Evolutionary conservation across 2,888 invertebrate species (phyloP).

Genomic region (Octodonta nipae): DNA sequence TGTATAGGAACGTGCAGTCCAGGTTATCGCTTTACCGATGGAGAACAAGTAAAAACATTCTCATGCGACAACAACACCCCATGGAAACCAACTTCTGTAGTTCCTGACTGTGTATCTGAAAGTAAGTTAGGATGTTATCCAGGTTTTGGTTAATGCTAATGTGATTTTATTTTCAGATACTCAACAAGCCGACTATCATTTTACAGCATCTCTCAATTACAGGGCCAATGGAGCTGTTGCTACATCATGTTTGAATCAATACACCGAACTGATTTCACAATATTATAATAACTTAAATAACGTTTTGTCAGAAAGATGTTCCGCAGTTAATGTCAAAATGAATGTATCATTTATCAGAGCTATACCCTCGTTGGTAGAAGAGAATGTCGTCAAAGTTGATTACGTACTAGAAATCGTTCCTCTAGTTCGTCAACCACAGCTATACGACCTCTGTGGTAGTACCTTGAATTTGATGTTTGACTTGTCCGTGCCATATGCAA

Average conservation of each 20-base stretch:
- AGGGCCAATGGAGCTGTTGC: conserved; percentile 83
- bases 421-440: conserved; percentile 74
- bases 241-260: conserved; percentile 68
- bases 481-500: conserved; percentile 82
- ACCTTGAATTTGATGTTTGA: conserved; percentile 88
- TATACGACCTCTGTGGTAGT: conserved; percentile 90
- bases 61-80: conserved; percentile 66
- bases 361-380: conserved; percentile 64
- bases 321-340: conserved; percentile 87
- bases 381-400: conserved; percentile 80
- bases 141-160: conserved; percentile 1
- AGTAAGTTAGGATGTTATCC: conserved; percentile 42
- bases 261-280: conserved; percentile 68
- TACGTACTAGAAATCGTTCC: conserved; percentile 79
- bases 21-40: conserved; percentile 82
- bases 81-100: conserved; percentile 80
- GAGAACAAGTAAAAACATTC: conserved; percentile 75
- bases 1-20: conserved; percentile 82
- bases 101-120: conserved; percentile 90
- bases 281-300: conserved; percentile 68
- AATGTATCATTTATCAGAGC: conserved; percentile 82
- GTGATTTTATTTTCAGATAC: conserved; percentile 48
- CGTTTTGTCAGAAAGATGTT: conserved; percentile 79
- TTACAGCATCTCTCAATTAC: conserved; percentile 73
- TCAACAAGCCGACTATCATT: conserved; percentile 88